Evolutionary conservation across 2,888 invertebrate genomes (phyloP), one percentile per base, ranked within the genome.

Genomic region (Baccha elongata): DNA sequence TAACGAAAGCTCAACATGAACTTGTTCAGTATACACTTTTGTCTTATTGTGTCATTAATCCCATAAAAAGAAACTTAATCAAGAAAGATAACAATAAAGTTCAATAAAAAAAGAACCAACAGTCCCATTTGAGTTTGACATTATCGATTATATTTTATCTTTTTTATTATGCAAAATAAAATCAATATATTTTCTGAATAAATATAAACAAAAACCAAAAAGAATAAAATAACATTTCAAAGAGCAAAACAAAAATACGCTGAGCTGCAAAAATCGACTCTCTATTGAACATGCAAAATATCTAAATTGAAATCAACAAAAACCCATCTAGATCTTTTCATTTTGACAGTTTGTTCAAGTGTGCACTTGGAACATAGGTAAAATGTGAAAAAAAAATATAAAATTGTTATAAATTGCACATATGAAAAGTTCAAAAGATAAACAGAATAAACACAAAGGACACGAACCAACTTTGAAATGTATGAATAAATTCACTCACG

Each of bases 401-500:
- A 32, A 42, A 37, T 21, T 1, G 1, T 40, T n/a, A 8, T 26
- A 26, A 26, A 58, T 44, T 79, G 48, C 62, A 68, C 68, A 79
- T 32, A 32, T 17, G 26, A 67, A 8, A 1, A 32, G 29, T n/a
- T 32, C 29, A 7, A 32, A n/a, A 60, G 67, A 73, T 67, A 73
- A 42, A 44, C 60, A 60, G 44, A 21, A 40, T n/a, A n/a, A 21
- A 44, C 7, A 60, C 42, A 60, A 44, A 58, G 44, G 60, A 58
- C 32, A 15, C 53, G 21, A 37, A 42, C 17, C 15, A 44, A 23
- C 17, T 60, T 4, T 48, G 64, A 46, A 64, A 55, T 68, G 74
- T 68, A 80, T 69, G 74, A 71, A 75, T 75, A 81, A 81, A 81
- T 76, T 76, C 67, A 53, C 42, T 76, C 76, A 81, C 76, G 76